These are phyloP conservation scores for Mactra quadrangularis DNA, from an alignment of 1,140 invertebrate species.

Conservation along the genomic window DNA sequence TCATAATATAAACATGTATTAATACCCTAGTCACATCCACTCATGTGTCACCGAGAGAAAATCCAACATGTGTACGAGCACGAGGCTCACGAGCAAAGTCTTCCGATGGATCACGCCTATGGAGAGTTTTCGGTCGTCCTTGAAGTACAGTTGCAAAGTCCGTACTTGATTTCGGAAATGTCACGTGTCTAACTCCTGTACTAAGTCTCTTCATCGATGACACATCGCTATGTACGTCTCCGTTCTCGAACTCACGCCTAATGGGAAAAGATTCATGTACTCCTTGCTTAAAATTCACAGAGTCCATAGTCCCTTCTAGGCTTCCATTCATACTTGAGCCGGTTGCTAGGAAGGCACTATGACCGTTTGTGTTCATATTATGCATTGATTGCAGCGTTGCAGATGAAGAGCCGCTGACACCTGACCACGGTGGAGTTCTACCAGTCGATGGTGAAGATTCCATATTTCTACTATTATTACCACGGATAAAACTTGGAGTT, in stretches of 20 bases:
- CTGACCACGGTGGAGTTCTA: slow-evolving; percentile 30
- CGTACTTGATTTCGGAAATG: slow-evolving; percentile 48
- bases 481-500: slow-evolving; percentile 15
- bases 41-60: slow-evolving; percentile 29
- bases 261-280: too few relatives aligned
- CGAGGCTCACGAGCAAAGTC: slow-evolving; percentile 34
- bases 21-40: too few relatives aligned
- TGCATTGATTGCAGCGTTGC: slow-evolving; percentile 43
- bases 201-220: slow-evolving; percentile 12
- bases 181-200: slow-evolving; percentile 37
- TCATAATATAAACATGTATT: too few relatives aligned
- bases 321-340: neutral
- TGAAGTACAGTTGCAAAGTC: slow-evolving; percentile 47
- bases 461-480: neutral
- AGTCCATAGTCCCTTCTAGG: neutral
- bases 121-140: slow-evolving; percentile 48
- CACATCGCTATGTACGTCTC: slow-evolving; percentile 13
- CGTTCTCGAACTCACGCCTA: neutral
- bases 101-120: slow-evolving; percentile 33
- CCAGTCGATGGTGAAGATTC: neutral
- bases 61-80: slow-evolving; percentile 43
- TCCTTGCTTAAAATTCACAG: too few relatives aligned
- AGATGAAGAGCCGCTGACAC: neutral
- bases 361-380: slow-evolving; percentile 3
- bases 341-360: neutral